Evolutionary conservation across 2,113 vertebrate species (phyloP).

Genomic region (Ascaphus truei): DNA sequence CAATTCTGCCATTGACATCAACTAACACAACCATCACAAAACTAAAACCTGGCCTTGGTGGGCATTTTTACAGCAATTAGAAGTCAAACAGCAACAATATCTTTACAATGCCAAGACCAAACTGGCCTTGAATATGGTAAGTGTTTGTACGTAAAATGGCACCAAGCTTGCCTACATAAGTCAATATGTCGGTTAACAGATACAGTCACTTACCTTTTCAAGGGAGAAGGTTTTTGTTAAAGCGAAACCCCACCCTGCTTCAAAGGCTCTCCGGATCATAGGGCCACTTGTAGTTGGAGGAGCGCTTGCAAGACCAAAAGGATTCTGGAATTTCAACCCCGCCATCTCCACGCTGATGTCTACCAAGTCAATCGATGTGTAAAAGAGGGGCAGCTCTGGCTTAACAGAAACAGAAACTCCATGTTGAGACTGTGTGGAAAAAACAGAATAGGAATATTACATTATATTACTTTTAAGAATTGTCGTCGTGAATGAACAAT

Average conservation of each 20-base stretch:
- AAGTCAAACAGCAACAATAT: too few species aligned
- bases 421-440: slow-evolving; percentile 61
- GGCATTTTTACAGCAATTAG: too few species aligned
- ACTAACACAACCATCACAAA: too few species aligned
- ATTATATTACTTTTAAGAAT: too few species aligned
- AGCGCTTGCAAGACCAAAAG: slow-evolving; percentile 88
- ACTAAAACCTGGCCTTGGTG: too few species aligned
- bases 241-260: slow-evolving; percentile 88
- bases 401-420: slow-evolving; percentile 56
- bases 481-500: too few species aligned
- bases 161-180: too few species aligned
- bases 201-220: slow-evolving; percentile 81
- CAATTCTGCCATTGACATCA: too few species aligned
- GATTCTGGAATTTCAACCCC: slow-evolving; percentile 82
- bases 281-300: slow-evolving; percentile 82
- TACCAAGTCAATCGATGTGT: slow-evolving; percentile 78
- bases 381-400: slow-evolving; percentile 79
- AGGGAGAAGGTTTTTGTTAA: slow-evolving; percentile 90
- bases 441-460: not conserved
- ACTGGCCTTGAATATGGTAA: too few species aligned
- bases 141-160: too few species aligned
- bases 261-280: slow-evolving; percentile 90
- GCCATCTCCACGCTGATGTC: slow-evolving; percentile 84
- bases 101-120: too few species aligned
- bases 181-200: too few species aligned